Evolutionary conservation across 2,888 invertebrate species (phyloP), one percentile per base, ranked within the genome.

Genomic region (Chydorus sphaericus): DNA sequence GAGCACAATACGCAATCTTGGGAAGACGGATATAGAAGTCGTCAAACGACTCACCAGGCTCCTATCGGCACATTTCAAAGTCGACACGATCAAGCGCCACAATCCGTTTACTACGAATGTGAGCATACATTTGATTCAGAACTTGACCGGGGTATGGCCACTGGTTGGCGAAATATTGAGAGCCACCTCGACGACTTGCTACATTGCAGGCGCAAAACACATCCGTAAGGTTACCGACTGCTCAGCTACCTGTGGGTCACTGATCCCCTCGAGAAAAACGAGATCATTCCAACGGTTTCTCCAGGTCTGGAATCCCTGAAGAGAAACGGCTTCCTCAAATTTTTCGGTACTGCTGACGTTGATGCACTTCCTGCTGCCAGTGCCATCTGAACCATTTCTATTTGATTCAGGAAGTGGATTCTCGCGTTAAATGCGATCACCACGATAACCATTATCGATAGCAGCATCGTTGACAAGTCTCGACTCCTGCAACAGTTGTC

Each of bases 11-110:
- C 10, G 20, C 48, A 3, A 48, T 16, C n/a, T 23, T 18, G 8
- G n/a, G 20, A n/a, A 48, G 48, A n/a, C 28, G 23, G 23, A 28
- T 48, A 28, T 26, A 48, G 23, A 48, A 48, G 10, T 48, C 48
- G 16, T 48, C 48, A 23, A 48, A 48, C n/a, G 48, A 26, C 26
- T 48, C 48, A 26, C n/a, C n/a, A n/a, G 48, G n/a, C n/a, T 33
- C 36, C n/a, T 33, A 10, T 33, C 36, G 36, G 14, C 36, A 33
- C n/a, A 16, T 16, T 18, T 23, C n/a, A 11, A 48, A 48, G n/a
- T 16, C 48, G 7, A 48, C 23, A 7, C 18, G 48, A 28, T 48
- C 48, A n/a, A 48, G 23, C 10, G 28, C 48, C 18, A 48, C 4
- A 26, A n/a, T 48, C 26, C 48, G 16, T 14, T 48, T 48, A n/a